Percentiles rank a stretch among this genome's conserved stretches.
These are phyloP conservation scores for Escarpia spicata DNA, from an alignment of 2,888 invertebrate genomes.

Conservation along the genomic window DNA sequence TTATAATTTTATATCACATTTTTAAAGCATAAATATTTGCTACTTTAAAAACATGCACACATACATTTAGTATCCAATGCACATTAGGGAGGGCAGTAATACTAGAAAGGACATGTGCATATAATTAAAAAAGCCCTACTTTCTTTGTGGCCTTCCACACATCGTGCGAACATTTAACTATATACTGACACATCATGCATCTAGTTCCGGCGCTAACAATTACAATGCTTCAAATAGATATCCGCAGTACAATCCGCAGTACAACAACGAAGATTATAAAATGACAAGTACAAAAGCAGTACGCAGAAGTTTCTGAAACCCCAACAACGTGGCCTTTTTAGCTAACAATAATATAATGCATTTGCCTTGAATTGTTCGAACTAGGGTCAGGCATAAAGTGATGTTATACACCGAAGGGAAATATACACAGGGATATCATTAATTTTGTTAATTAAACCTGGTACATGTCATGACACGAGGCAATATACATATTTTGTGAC, in stretches of 20 bases:
- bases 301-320: neutral
- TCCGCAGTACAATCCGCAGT: neutral
- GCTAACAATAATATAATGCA: neutral
- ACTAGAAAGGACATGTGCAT: neutral
- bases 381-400: neutral
- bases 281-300: neutral
- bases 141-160: neutral
- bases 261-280: neutral
- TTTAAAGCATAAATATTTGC: neutral
- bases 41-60: neutral
- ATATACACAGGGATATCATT: neutral
- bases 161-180: neutral
- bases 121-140: slow-evolving; percentile 1
- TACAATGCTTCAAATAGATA: neutral
- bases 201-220: neutral
- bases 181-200: neutral
- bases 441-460: neutral
- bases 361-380: neutral
- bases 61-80: neutral
- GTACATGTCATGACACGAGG: neutral
- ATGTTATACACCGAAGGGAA: neutral
- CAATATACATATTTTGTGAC: neutral
- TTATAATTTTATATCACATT: too few species aligned
- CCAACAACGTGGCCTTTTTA: neutral
- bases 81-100: neutral